A percentile compares a stretch with the other conserved stretches of the same genome.
These are phyloP conservation scores for Parauchenoglanis ngamensis DNA, from an alignment of 2,797 vertebrate species.

Conservation along the genomic window DNA sequence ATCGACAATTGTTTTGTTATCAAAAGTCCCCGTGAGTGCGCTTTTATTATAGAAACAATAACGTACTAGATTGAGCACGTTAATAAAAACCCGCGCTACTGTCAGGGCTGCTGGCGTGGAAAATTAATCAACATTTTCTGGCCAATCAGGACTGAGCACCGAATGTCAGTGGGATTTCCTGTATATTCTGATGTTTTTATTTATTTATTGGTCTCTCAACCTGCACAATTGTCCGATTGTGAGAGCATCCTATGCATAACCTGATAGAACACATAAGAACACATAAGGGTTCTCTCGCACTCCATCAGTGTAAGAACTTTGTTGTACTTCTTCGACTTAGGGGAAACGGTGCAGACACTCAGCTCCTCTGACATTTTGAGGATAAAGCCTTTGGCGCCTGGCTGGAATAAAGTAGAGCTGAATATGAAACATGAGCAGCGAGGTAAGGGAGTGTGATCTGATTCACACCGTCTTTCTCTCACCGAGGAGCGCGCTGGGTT, in stretches of 20 bases:
- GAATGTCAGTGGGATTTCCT: background rate
- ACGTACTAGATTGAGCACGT: background rate
- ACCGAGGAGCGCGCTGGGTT: background rate
- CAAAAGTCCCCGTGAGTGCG: background rate
- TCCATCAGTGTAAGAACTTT: background rate
- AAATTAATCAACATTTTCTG: background rate
- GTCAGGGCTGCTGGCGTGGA: background rate
- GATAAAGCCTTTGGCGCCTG: constrained; percentile 57
- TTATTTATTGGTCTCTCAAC: background rate
- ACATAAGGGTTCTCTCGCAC: background rate
- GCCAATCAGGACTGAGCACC: background rate
- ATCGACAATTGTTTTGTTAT: background rate
- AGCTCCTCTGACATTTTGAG: constrained; percentile 65
- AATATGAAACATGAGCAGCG: constrained; percentile 56
- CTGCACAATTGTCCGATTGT: background rate
- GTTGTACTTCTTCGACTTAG: background rate
- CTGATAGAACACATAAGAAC: background rate
- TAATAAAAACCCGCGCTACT: background rate
- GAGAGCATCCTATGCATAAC: background rate
- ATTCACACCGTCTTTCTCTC: constrained; percentile 59
- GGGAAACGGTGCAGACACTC: constrained; percentile 24
- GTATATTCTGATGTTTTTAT: background rate
- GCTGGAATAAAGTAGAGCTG: constrained; percentile 54
- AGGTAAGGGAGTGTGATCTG: constrained; percentile 50
- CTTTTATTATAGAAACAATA: background rate